Evolutionary conservation across 2,888 invertebrate species (phyloP).

Genomic region (Choreutis nemorana): DNA sequence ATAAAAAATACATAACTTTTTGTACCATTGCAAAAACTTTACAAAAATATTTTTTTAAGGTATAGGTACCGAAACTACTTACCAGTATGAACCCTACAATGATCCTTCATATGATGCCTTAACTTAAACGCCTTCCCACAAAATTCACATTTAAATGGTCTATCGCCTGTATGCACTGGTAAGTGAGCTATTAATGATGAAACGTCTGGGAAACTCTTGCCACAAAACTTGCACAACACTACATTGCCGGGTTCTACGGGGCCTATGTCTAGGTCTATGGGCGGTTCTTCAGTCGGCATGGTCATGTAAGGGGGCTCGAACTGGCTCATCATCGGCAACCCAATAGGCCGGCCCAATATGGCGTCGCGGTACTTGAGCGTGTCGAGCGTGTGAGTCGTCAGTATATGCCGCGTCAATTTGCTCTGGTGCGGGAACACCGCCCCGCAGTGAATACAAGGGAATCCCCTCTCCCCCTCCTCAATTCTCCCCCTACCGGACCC

Average conservation of each 20-base stretch:
- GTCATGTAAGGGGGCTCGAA: conserved; percentile 55
- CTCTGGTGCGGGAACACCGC: conserved; percentile 89
- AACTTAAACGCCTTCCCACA: conserved; percentile 94
- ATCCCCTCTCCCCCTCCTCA: conserved; percentile 65
- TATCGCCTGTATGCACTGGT: conserved; percentile 88
- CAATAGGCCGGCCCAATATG: conserved; percentile 44
- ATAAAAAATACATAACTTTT: conserved; percentile 2
- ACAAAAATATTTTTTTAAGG: not conserved
- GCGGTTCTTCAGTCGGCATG: conserved; percentile 67
- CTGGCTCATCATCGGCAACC: conserved; percentile 47
- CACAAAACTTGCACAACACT: conserved; percentile 91
- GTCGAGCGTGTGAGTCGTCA: conserved; percentile 89
- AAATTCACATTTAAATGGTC: conserved; percentile 93
- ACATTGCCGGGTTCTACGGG: conserved; percentile 76
- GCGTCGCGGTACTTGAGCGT: conserved; percentile 87
- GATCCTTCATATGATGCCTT: conserved; percentile 94
- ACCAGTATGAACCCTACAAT: conserved; percentile 91
- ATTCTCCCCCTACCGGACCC: conserved; percentile 68
- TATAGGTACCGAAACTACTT: conserved; percentile 23
- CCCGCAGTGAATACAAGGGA: conserved; percentile 90
- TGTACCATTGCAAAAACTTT: not conserved
- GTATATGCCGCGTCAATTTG: conserved; percentile 88
- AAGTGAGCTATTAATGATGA: conserved; percentile 87
- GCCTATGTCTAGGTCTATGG: conserved; percentile 64
- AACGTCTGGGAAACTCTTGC: conserved; percentile 91